Conservation (phyloP, 2,797 vertebrate species). For the Gobionotothen gibberifrons region DNA sequence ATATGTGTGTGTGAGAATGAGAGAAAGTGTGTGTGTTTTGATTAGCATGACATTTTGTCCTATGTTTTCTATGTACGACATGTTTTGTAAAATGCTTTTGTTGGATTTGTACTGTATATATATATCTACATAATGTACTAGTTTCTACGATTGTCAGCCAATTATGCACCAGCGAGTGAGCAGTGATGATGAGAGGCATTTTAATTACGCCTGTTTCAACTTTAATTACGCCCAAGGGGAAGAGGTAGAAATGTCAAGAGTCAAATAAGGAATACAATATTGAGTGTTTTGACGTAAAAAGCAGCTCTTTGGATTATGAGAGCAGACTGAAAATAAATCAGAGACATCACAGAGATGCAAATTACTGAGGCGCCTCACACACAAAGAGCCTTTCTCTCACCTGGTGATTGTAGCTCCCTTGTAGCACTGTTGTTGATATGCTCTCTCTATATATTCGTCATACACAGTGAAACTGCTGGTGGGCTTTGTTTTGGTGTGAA, state of each 20-base stretch:
- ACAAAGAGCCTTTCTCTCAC: conserved; percentile 29
- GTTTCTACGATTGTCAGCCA: conserved; percentile 47
- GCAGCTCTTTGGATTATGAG: conserved; percentile 1
- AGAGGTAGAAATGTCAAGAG: not conserved
- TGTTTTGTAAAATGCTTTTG: conserved; percentile 60
- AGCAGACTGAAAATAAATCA: conserved; percentile 22
- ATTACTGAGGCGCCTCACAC: conserved; percentile 27
- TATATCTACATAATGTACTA: conserved; percentile 20
- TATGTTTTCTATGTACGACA: conserved; percentile 59
- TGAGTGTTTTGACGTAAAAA: conserved; percentile 28
- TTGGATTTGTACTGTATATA: conserved; percentile 48
- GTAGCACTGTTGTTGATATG: conserved; percentile 55
- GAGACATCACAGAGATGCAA: conserved; percentile 45
- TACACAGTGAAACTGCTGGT: conserved; percentile 41
- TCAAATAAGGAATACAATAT: conserved; percentile 18
- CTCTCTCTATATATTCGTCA: conserved; percentile 41
- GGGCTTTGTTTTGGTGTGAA: conserved; percentile 37
- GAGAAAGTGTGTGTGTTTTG: conserved; percentile 10
- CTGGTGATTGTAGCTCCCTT: conserved; percentile 51
- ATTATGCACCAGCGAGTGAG: conserved; percentile 56
- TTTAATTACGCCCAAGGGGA: conserved; percentile 12
- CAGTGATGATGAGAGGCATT: conserved; percentile 28
- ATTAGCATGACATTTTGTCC: conserved; percentile 46
- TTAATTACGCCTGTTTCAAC: conserved; percentile 20
- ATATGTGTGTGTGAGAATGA: conserved; percentile 1